Conservation (phyloP, 2,113 vertebrate species). For the Dicrurus megarhynchus region DNA sequence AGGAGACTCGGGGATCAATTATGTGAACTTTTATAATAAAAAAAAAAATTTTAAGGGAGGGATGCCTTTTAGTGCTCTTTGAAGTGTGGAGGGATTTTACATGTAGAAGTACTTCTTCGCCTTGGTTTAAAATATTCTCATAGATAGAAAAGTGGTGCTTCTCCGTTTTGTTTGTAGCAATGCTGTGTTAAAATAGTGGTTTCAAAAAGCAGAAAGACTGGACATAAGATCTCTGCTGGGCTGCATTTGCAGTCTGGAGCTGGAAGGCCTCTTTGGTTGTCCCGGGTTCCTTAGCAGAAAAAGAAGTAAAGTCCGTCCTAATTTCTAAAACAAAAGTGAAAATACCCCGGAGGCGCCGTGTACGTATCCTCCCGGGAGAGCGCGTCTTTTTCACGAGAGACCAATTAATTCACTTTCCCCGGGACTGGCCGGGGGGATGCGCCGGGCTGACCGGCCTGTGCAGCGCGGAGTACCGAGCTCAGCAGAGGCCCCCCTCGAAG, state of each 20-base stretch:
- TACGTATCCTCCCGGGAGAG: neutral
- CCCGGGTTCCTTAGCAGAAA: neutral
- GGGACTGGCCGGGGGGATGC: neutral
- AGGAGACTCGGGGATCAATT: neutral
- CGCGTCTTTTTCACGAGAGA: neutral
- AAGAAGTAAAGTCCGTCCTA: neutral
- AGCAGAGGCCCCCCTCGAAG: neutral
- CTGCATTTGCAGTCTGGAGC: neutral
- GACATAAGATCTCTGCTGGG: neutral
- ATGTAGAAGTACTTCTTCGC: neutral
- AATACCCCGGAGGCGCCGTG: no score
- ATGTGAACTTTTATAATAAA: neutral
- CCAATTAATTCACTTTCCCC: neutral
- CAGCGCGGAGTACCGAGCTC: neutral
- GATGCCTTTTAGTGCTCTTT: neutral
- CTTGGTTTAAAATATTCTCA: neutral
- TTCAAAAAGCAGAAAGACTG: neutral
- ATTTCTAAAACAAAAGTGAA: neutral
- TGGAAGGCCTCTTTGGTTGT: neutral
- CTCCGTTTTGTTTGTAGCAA: neutral
- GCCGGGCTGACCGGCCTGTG: neutral
- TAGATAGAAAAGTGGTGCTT: neutral
- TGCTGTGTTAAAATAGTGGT: neutral
- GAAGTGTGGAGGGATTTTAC: neutral
- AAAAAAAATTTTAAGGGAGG: neutral